Evolutionary conservation across 23 tunicate species (phyloP), one percentile per base, ranked within the genome.

Genomic region (Trididemnum nubilum): DNA sequence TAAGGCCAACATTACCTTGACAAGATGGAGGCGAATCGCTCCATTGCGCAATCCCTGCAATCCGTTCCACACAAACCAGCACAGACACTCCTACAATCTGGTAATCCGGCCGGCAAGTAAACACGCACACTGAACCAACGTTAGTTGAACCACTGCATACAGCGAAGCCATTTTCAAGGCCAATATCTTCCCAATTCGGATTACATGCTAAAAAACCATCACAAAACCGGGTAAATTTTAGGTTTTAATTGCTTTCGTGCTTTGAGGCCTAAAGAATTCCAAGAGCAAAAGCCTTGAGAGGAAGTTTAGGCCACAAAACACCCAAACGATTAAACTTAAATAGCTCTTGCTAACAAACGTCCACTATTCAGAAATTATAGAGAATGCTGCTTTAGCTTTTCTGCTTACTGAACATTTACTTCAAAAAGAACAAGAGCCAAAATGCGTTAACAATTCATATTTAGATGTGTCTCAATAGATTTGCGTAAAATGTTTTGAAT

Each of bases 51-150:
- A 23, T 28, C 12, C 33, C 72, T 23, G 38, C 9, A 7, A 12
- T 9, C 12, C 2, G 5, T 69, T 69, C 74, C 38, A 35, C 39
- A 70, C 86, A 81, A 34, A 52, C 30, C 49, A 73, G 32, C 0
- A 35, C 1, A 19, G 81, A 54, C 22, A 28, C 30, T 73, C 92
- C 92, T 61, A 67, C 72, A 28, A 81, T 49, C 28, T 38, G 34
- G 65, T 70, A 81, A 23, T 50, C 81, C 18, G 66, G 61, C 1
- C 51, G 38, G 60, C 92, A 87, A 31, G 33, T 34, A 64, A 81
- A 87, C 22, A 35, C 44, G 61, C 92, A 87, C 12, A 31, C 27
- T 15, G 92, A 87, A 22, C 69, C 81, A 19, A 61, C 40, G 34
- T 72, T 36, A 9, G 51, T 73, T 9, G 72, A 57, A 33, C 64